Evolutionary conservation across 2,113 vertebrate species (phyloP).

Genomic region (Saguinus midas): DNA sequence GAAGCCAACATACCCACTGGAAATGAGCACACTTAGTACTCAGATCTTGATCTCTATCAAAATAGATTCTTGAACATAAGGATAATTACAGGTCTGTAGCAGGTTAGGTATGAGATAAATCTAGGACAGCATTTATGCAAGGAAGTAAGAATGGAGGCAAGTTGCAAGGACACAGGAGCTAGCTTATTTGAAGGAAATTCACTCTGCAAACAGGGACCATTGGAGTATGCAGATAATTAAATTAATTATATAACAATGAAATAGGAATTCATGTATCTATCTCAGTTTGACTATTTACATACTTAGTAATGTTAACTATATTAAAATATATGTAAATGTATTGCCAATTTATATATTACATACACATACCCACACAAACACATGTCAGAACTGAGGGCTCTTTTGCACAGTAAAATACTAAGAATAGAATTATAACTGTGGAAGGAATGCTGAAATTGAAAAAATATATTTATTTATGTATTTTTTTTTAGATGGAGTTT

Average conservation of each 20-base stretch:
- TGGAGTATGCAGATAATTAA: not conserved
- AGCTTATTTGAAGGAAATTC: not conserved
- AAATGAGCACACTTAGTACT: not conserved
- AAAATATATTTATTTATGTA: not conserved
- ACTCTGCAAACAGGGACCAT: not conserved
- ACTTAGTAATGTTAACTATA: not conserved
- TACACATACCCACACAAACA: not conserved
- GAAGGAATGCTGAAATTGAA: not conserved
- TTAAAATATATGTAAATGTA: not conserved
- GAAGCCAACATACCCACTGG: no score
- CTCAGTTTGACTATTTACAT: not conserved
- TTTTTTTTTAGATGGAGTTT: no score
- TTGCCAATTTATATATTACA: not conserved
- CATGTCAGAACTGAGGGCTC: not conserved
- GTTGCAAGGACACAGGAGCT: not conserved
- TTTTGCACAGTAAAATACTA: not conserved
- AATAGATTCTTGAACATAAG: not conserved
- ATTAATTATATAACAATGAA: not conserved
- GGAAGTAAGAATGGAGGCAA: not conserved
- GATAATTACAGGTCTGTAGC: not conserved
- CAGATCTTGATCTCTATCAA: not conserved
- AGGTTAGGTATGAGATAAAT: not conserved
- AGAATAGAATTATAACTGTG: not conserved
- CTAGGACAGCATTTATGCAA: not conserved
- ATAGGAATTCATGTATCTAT: not conserved